Percentiles rank a stretch among this genome's conserved stretches.
phyloP scores from a whole-genome alignment of 2,113 vertebrate species.

The Catharus minimus region DNA sequence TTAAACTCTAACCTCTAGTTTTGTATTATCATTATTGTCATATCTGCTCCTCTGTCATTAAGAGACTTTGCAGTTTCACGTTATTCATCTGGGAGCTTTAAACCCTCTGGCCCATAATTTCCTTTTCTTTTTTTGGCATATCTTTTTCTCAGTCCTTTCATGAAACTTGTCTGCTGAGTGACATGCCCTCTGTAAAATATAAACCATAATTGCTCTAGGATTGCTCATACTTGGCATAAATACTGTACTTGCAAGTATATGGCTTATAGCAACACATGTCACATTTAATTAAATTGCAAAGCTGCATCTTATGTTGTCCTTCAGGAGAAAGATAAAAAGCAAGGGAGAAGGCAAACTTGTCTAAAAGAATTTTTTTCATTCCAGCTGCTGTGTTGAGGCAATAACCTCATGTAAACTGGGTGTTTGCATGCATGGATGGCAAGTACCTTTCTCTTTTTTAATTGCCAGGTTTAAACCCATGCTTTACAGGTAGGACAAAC shows the following conservation, averaged over 20 bases:
- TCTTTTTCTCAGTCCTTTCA: constrained; percentile 52
- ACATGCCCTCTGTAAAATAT: constrained; percentile 57
- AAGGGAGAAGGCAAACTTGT: constrained; percentile 19
- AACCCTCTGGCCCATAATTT: constrained; percentile 58
- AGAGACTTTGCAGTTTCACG: constrained; percentile 29
- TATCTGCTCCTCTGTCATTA: constrained; percentile 52
- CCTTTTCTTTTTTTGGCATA: constrained; percentile 36
- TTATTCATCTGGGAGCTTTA: constrained; percentile 54
- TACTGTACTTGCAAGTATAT: constrained; percentile 46
- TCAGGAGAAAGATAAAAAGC: constrained; percentile 36
- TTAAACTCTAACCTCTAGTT: constrained; percentile 33
- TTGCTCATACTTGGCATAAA: constrained; percentile 65
- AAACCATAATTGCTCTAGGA: constrained; percentile 53
- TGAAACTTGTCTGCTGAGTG: constrained; percentile 47
- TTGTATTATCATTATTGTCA: constrained; percentile 46
- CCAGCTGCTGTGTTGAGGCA: background rate
- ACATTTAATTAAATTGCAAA: constrained; percentile 51
- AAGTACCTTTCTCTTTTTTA: background rate
- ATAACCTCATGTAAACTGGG: background rate
- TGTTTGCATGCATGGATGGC: rapidly evolving
- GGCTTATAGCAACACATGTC: constrained; percentile 58
- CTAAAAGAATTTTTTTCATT: constrained; percentile 29
- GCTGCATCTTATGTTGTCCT: constrained; percentile 40
- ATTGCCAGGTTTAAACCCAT: background rate
- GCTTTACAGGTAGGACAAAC: background rate